Base-by-base conservation (phyloP, 1,140 invertebrate genomes). In the Caerostris extrusa region DNA sequence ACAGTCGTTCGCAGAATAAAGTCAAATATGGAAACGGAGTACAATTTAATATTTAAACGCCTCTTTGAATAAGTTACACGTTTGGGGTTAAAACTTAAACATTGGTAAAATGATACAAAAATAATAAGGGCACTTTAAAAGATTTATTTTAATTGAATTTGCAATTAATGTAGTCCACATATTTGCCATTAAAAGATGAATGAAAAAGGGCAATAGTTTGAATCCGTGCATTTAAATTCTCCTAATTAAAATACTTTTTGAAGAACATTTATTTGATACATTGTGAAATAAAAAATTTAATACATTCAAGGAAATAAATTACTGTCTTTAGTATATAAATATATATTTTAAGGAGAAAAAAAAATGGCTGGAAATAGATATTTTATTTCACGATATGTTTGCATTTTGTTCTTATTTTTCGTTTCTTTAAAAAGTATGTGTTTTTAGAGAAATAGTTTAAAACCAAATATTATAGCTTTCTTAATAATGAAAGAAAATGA, bases 1-100 rank as follows among this genome's bases (percentile, higher is more conserved):
- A 34, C 53, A 85, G 57, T 83, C 71, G 61, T 91, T 91, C 83
- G 19, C 77, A 58, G 67, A 85, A 92, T 92, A 81, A 92, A 92
- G 85, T 92, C 82, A 92, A 85, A 64, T 92, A 85, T 17, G n/a
- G 56, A 34, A 92, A 92, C 19, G 81, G 60, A 19, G 69, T 7
- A 50, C 58, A 55, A 90, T 71, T 71, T 50, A 12, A 71, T 90
- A 90, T 90, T 88, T 19, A 10, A 58, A 85, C 19, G 19, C 19
- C 50, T 34, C 55, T 5, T 88, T 56, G 57, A 64, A 82, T 91
- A 83, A 91, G 57, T 91, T 60, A 90, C 17, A 34, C 56, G n/a
- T 56, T 67, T 56, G 17, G 50, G 61, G 56, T 91, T 58, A 91
- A 82, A 91, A 91, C 57, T 82, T 82, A 91, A 91, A 82, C 71